A percentile compares a stretch with the other conserved stretches of the same genome.
Conservation (phyloP, 2,113 vertebrate species). For the Procavia capensis region DNA sequence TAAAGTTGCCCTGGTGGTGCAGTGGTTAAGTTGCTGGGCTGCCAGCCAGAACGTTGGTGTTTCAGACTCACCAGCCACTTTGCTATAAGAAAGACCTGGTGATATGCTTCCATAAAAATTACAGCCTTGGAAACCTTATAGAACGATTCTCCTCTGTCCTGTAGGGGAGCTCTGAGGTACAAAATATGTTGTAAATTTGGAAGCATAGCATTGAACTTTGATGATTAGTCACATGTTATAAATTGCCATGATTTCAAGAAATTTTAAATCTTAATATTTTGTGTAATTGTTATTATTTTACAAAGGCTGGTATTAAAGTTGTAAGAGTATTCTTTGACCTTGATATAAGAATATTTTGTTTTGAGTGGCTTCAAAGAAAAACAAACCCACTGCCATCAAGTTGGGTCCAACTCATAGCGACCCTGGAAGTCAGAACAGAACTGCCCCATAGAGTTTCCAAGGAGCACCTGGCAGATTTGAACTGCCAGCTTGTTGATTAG, state of each 20-base stretch:
- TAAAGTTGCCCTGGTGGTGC: neutral
- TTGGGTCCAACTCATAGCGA: too few species aligned
- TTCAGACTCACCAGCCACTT: neutral
- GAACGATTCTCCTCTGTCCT: neutral
- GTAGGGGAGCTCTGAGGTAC: neutral
- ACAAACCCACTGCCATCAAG: too few species aligned
- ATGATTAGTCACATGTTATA: slow-evolving; percentile 37
- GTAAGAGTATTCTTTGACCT: neutral
- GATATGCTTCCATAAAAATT: neutral
- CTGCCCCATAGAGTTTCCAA: too few species aligned
- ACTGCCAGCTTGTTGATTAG: too few species aligned
- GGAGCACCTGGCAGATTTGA: too few species aligned
- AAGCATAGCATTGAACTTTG: slow-evolving; percentile 47
- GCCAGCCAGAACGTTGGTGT: too few species aligned
- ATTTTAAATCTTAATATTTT: slow-evolving; percentile 32
- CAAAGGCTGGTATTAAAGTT: slow-evolving; percentile 48
- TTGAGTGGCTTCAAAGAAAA: neutral
- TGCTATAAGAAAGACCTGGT: neutral
- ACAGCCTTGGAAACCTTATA: neutral
- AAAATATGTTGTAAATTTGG: slow-evolving; percentile 52
- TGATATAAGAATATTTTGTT: slow-evolving; percentile 13
- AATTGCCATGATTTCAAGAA: slow-evolving; percentile 11
- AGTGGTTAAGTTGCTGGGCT: neutral
- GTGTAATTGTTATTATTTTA: slow-evolving; percentile 37
- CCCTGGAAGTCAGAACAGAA: too few species aligned